Conservation (phyloP, 2,888 invertebrate species). For the Strigamia crassipes region DNA sequence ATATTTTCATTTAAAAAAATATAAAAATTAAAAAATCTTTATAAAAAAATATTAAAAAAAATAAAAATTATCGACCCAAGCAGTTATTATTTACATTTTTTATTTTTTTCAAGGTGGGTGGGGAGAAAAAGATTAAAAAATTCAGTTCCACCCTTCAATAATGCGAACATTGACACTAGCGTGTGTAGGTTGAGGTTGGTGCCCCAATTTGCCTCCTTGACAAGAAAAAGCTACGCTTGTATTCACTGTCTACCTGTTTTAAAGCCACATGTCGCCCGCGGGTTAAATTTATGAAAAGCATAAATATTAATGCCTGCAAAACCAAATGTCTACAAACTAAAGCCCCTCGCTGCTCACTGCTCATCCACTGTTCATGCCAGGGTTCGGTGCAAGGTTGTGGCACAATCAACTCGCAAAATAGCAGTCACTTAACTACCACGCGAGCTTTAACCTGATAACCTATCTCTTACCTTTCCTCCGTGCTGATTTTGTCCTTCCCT, state of each 20-base stretch:
- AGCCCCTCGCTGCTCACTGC: not conserved
- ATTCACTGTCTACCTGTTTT: constrained; percentile 1
- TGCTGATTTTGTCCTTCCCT: not conserved
- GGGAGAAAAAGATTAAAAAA: not conserved
- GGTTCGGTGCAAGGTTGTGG: not conserved
- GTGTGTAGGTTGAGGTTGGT: constrained; percentile 7
- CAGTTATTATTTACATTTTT: not conserved
- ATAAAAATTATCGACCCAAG: too few species aligned
- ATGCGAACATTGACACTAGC: constrained; percentile 2
- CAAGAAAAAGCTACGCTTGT: not conserved
- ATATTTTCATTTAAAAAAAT: too few species aligned
- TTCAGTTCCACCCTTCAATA: not conserved
- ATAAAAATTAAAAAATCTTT: too few species aligned
- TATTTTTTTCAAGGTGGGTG: not conserved
- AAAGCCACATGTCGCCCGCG: not conserved
- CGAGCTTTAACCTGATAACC: not conserved
- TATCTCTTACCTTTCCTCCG: not conserved
- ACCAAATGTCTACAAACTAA: not conserved
- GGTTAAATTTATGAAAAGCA: constrained; percentile 3
- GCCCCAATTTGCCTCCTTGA: constrained; percentile 25
- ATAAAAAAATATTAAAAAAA: too few species aligned
- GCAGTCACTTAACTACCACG: not conserved
- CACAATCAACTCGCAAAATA: constrained; percentile 18
- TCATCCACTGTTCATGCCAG: constrained; percentile 14
- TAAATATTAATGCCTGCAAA: not conserved